Base-by-base conservation (phyloP, 64 coral and sea anemone species). In the Hydrozoanthus tunicans region DNA sequence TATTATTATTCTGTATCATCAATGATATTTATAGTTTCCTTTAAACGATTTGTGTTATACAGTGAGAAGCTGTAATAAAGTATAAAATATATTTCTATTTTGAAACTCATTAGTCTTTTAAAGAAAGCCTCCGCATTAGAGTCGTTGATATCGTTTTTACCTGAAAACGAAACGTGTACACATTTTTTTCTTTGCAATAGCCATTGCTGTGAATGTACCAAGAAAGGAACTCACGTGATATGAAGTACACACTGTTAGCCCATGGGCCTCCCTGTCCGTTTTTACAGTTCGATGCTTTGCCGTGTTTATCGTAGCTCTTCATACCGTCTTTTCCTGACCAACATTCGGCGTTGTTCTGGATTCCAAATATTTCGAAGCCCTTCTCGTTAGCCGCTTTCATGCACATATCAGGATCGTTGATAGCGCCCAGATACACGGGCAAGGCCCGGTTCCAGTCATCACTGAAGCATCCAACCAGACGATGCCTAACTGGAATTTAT, bases 241-340 rank as follows among this genome's bases (percentile, higher is more conserved):
- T 80, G 20, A 80, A 80, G 78, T 80, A 80, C 1, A 80, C 58
- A 62, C 78, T 80, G 57, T 80, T 80, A 25, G 78, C 58, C 20
- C 56, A 62, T 1, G 17, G 20, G 0, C 78, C 78, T 25, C 78
- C 78, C 15, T 25, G 78, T 7, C 57, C 57, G 9, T 61, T 5
- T 61, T 80, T 80, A 24, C 78, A 80, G 78, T 9, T 5, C 9
- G 78, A 24, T 24, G 51, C 9, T 11, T 27, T 79, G 4, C 77
- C 77, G 54, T 79, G 77, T 59, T 79, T 79, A 9, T 79, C 77
- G 56, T 79, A 79, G 8, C 54, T 79, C 17, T 79, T 56, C 77
- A 79, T 79, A 13, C 17, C 77, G 2, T 79, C 11, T 9, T 51
- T 13, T 79, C 77, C 77, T 3, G 77, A 79, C 77, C 77, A 79